These are phyloP conservation scores for Magallana gigas DNA, from an alignment of 1,140 invertebrate genomes.

Conservation along the genomic window DNA sequence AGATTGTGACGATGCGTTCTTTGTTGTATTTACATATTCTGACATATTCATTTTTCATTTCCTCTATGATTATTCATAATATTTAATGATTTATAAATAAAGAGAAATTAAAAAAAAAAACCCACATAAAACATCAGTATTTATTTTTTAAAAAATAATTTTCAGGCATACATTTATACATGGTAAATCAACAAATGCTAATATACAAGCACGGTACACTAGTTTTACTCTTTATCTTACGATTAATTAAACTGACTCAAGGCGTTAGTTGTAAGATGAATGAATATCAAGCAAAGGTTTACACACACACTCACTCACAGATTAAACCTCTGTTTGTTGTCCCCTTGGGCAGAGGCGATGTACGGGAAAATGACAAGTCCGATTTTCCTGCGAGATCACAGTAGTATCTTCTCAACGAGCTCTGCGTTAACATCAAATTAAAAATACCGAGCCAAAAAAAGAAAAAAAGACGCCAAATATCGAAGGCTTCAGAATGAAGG, in stretches of 20 bases:
- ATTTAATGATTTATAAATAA: no score
- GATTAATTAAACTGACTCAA: not conserved
- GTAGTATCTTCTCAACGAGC: not conserved
- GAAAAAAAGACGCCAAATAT: not conserved
- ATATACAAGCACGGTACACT: no score
- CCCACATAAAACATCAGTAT: not conserved
- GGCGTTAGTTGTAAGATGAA: not conserved
- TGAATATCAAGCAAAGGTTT: not conserved
- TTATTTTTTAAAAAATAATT: not conserved
- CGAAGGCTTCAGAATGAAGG: not conserved
- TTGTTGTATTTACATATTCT: no score
- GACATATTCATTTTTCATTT: no score
- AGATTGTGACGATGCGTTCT: no score
- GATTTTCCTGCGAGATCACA: not conserved
- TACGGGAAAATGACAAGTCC: slow-evolving; percentile 13
- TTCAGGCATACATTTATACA: not conserved
- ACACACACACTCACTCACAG: not conserved
- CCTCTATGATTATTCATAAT: no score
- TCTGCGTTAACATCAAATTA: not conserved
- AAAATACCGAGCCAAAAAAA: not conserved
- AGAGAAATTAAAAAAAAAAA: no score
- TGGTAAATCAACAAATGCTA: not conserved
- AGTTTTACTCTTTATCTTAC: not conserved
- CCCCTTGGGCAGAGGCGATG: slow-evolving; percentile 9
- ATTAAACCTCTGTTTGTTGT: not conserved